Evolutionary conservation across 2,797 vertebrate genomes (phyloP).

Genomic region (Gymnoscopelus braueri): DNA sequence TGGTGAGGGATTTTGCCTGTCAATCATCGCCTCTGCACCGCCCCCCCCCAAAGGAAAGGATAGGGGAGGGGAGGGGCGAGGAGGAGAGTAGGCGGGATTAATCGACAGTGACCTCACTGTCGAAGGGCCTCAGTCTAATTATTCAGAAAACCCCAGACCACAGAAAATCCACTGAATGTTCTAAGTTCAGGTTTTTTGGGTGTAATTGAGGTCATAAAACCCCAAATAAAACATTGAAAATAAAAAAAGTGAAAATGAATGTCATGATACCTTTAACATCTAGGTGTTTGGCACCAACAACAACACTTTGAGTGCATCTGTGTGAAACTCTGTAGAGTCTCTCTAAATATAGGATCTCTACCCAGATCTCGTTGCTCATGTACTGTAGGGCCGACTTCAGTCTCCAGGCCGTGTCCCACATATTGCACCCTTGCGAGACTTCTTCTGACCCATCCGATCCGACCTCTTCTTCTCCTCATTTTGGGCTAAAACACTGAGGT

Average conservation of each 20-base stretch:
- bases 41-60: too few species aligned
- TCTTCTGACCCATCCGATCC: slow-evolving; percentile 16
- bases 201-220: not conserved
- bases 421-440: slow-evolving; percentile 15
- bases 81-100: too few species aligned
- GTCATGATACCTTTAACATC: too few species aligned
- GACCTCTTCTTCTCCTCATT: not conserved
- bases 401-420: slow-evolving; percentile 10
- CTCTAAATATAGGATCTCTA: slow-evolving; percentile 18
- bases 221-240: too few species aligned
- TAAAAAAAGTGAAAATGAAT: slow-evolving; percentile 8
- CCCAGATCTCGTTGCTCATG: not conserved
- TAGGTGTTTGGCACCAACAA: slow-evolving; percentile 26
- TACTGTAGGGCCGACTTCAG: not conserved
- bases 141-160: too few species aligned
- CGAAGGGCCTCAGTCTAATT: too few species aligned
- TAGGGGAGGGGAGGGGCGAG: too few species aligned
- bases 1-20: too few species aligned
- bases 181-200: too few species aligned
- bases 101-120: too few species aligned
- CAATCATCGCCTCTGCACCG: too few species aligned
- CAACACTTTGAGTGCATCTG: not conserved
- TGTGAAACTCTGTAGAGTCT: slow-evolving; percentile 30
- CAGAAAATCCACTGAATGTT: too few species aligned
- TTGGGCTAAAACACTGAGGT: slow-evolving; percentile 41